Conservation (phyloP, 2,888 invertebrate genomes). For the Acanthoscelides obtectus region DNA sequence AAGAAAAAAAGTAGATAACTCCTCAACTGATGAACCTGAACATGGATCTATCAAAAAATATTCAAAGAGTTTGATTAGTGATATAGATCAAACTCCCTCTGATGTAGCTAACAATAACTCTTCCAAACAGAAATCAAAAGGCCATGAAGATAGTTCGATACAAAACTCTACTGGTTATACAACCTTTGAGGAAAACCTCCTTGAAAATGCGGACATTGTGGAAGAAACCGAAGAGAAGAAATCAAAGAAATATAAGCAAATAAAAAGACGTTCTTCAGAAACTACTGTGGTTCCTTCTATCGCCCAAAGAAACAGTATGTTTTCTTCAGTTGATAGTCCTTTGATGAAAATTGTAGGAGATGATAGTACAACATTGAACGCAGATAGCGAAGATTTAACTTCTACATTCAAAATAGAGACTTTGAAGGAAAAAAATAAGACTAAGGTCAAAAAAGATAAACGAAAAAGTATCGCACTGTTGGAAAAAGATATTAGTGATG, state of each 20-base stretch:
- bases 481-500: neutral
- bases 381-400: neutral
- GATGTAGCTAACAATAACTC: neutral
- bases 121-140: neutral
- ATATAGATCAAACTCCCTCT: neutral
- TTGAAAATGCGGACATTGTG: neutral
- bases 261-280: neutral
- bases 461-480: neutral
- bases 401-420: neutral
- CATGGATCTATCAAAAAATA: neutral
- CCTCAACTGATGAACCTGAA: neutral
- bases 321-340: neutral
- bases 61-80: neutral
- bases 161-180: neutral
- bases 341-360: neutral
- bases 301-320: neutral
- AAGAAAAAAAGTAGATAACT: neutral
- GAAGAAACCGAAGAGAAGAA: neutral
- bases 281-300: neutral
- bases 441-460: neutral
- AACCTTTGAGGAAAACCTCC: neutral
- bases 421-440: neutral
- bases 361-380: neutral
- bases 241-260: neutral
- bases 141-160: neutral